Base-by-base conservation (phyloP, 2,888 invertebrate genomes). In the Horisme vitalbata region DNA sequence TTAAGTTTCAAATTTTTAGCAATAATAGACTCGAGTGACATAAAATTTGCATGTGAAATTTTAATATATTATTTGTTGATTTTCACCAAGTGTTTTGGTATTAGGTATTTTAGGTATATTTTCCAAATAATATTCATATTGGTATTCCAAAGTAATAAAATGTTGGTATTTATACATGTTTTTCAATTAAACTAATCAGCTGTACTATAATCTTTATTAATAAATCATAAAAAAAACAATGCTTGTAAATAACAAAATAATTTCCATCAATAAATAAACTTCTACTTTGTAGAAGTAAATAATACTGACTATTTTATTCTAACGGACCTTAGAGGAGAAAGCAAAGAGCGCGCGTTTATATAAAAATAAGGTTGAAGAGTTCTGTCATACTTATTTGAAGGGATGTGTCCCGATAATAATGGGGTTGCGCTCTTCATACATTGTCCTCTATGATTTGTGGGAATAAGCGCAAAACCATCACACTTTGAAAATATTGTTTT, bases 201-300 rank as follows among this genome's bases (percentile, higher is more conserved):
- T 55, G 52, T 56, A 61, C 57, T 66, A 62, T 55, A 62, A 46
- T 56, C 48, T 61, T 59, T 61, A 55, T 59, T 55, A 58, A n/a
- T 34, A 39, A 49, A 36, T 44, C 15, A 45, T 44, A 13, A 32
- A 44, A n/a, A 38, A 38, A 39, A 30, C 34, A 38, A 38, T 33
- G 30, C 38, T 32, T 14, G 10, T 52, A 54, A 51, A 45, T 45
- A 53, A 57, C 52, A 38, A 31, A 21, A 48, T 52, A 45, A 45
- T 38, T 32, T 20, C 43, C 49, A 43, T 45, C 35, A 50, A 61
- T 48, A 39, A 41, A 44, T 44, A 20, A 44, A 32, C 31, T 44
- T 32, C 36, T 15, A 38, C 28, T 36, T 30, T 18, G 38, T 39
- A 34, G 43, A 44, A 44, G 43, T 26, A 21, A 48, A 47, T 23